A percentile compares a stretch with the other conserved stretches of the same genome.
Evolutionary conservation across 2,888 invertebrate genomes (phyloP).

Genomic region (Loripinus fragilis): DNA sequence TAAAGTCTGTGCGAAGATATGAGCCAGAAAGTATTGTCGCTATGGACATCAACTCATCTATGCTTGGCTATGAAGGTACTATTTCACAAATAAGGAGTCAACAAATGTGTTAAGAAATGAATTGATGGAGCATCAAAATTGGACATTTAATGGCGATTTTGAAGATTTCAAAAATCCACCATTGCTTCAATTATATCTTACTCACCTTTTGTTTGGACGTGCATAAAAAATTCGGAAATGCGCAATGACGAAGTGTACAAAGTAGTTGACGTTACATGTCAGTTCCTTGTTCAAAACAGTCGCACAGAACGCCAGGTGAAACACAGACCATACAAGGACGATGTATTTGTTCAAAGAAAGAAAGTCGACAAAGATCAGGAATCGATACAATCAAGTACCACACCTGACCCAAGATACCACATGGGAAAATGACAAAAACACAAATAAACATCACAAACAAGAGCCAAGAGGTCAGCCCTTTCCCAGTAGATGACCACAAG

Average conservation of each 20-base stretch:
- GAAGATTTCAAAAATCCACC: conserved; percentile 23
- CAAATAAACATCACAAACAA: too few species aligned
- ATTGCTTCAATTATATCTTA: conserved; percentile 29
- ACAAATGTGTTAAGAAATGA: neutral
- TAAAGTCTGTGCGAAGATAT: neutral
- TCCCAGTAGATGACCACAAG: too few species aligned
- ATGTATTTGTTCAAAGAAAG: too few species aligned
- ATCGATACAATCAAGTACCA: too few species aligned
- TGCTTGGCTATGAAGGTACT: neutral
- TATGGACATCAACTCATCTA: neutral
- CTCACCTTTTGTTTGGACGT: conserved; percentile 23
- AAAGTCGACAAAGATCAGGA: too few species aligned
- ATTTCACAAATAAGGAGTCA: neutral
- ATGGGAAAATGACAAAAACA: too few species aligned
- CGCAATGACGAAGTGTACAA: conserved; percentile 33
- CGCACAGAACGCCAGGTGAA: conserved; percentile 37
- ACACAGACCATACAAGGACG: conserved; percentile 33
- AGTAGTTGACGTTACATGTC: conserved; percentile 38
- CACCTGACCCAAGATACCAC: too few species aligned
- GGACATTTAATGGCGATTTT: conserved; percentile 20
- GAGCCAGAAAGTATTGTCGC: neutral
- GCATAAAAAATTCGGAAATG: conserved; percentile 22
- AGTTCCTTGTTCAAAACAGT: conserved; percentile 40
- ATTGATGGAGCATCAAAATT: conserved; percentile 12
- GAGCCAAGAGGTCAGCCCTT: too few species aligned